Conservation (phyloP, 2,113 vertebrate species). For the Capra hircus region DNA sequence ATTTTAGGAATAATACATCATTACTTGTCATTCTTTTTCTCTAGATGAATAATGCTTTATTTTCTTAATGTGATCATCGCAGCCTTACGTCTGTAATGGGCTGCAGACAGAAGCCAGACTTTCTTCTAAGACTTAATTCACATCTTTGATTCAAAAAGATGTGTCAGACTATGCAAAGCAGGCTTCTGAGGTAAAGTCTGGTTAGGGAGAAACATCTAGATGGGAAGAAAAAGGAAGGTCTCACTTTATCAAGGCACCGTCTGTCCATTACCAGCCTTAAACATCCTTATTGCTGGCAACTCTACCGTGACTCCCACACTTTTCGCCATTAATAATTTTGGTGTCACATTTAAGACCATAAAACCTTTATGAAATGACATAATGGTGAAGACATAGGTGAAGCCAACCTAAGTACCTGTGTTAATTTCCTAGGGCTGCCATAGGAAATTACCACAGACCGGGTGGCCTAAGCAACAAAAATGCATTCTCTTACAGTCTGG, state of each 20-base stretch:
- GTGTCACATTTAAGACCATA: not conserved
- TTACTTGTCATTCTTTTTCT: slow-evolving; percentile 24
- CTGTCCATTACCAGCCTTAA: not conserved
- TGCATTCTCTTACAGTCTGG: not conserved
- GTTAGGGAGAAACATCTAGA: not conserved
- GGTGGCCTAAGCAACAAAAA: not conserved
- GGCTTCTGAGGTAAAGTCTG: not conserved
- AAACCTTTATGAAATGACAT: not conserved
- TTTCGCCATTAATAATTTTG: not conserved
- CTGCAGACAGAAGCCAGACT: slow-evolving; percentile 25
- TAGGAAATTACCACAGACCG: not conserved
- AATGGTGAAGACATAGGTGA: not conserved
- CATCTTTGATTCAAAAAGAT: slow-evolving; percentile 1
- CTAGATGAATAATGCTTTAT: slow-evolving; percentile 43
- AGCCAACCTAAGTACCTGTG: not conserved
- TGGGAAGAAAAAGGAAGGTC: not conserved
- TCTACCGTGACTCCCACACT: not conserved
- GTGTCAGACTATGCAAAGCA: not conserved
- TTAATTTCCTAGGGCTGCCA: not conserved
- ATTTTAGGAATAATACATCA: not conserved
- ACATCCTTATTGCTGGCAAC: not conserved
- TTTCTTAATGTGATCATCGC: slow-evolving; percentile 38
- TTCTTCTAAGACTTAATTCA: not conserved
- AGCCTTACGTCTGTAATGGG: not conserved
- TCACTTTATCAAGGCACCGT: not conserved